These are phyloP conservation scores for Bombus turneri DNA, from an alignment of 1,140 invertebrate genomes.

Conservation along the genomic window DNA sequence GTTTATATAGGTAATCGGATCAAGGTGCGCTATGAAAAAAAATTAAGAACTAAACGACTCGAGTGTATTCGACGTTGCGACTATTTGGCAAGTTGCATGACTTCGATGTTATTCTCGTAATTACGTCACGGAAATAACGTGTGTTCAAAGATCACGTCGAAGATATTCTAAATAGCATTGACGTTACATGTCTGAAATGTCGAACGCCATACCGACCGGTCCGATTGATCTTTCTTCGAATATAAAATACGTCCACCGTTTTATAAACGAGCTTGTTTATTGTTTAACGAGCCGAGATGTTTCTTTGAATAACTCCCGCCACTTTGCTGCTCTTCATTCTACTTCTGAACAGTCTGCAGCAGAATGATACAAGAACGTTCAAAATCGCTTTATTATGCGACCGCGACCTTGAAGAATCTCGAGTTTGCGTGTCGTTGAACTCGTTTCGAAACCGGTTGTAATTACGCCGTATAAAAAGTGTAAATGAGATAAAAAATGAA, in stretches of 20 bases:
- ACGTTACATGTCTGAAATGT: neutral
- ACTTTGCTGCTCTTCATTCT: neutral
- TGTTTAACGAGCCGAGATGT: neutral
- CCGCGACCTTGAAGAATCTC: neutral
- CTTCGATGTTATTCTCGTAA: neutral
- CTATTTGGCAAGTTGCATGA: neutral
- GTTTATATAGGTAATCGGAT: slow-evolving; percentile 42
- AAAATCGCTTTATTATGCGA: slow-evolving; percentile 1
- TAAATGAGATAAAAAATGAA: neutral
- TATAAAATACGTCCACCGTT: neutral
- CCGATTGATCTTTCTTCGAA: slow-evolving; percentile 4
- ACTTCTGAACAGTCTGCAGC: too few species aligned
- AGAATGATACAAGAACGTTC: neutral
- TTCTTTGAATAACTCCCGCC: neutral
- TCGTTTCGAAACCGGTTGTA: neutral
- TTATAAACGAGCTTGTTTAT: slow-evolving; percentile 6
- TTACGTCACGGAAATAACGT: neutral
- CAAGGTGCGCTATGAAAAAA: slow-evolving; percentile 26
- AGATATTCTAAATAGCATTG: neutral
- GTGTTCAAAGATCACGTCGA: neutral
- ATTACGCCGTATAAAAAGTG: neutral
- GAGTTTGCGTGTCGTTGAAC: slow-evolving; percentile 3
- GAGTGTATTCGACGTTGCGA: neutral
- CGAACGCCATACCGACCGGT: neutral
- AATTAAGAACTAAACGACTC: slow-evolving; percentile 10